A percentile compares a stretch with the other conserved stretches of the same genome.
These are phyloP conservation scores for Anthonomus grandis DNA, from an alignment of 1,140 invertebrate genomes.

Conservation along the genomic window DNA sequence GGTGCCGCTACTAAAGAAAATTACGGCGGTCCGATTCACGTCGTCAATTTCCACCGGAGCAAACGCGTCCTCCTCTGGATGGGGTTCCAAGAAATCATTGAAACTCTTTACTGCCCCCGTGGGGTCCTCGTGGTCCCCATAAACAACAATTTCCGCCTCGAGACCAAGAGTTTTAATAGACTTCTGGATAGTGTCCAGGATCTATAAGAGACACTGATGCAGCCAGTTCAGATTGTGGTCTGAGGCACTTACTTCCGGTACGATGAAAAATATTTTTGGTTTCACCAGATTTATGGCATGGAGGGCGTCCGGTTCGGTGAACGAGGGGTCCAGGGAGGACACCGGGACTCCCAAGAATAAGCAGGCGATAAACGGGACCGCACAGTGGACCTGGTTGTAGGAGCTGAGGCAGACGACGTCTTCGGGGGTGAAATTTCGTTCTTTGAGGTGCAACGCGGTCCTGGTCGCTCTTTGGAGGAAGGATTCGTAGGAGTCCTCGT, in stretches of 20 bases:
- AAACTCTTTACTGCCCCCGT: conserved; percentile 18
- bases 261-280: conserved; percentile 38
- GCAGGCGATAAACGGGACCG: conserved; percentile 31
- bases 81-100: conserved; percentile 23
- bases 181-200: conserved; percentile 2
- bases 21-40: conserved; percentile 39
- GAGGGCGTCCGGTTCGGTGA: conserved; percentile 23
- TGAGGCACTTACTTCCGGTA: conserved; percentile 15
- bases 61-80: conserved; percentile 33
- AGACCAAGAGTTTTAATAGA: conserved; percentile 15
- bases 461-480: conserved; percentile 25
- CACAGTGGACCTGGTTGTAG: conserved; percentile 27
- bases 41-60: conserved; percentile 28
- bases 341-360: conserved; percentile 30
- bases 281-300: conserved; percentile 28
- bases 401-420: conserved; percentile 32
- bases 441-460: conserved; percentile 31
- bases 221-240: neutral
- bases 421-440: conserved; percentile 17
- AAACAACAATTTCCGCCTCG: conserved; percentile 31
- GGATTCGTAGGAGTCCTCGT: conserved; percentile 28
- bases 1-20: conserved; percentile 64
- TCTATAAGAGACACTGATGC: neutral
- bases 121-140: conserved; percentile 18
- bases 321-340: conserved; percentile 31